Evolutionary conservation across 2,888 invertebrate genomes (phyloP), one percentile per base, ranked within the genome.

Genomic region (Synergus laeviventris): DNA sequence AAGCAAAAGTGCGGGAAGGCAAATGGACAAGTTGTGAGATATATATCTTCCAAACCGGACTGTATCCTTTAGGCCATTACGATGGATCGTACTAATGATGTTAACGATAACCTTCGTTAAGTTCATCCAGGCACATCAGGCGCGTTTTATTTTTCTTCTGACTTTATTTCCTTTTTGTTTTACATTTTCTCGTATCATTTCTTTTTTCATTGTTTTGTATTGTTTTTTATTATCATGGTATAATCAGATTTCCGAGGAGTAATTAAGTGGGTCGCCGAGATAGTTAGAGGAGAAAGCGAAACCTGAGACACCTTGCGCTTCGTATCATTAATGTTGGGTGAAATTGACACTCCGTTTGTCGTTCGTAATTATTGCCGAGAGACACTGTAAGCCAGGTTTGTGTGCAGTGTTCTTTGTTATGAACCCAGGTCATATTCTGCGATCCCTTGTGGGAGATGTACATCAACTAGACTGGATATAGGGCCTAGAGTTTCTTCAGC

Each of bases 301-400:
- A 81, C 75, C 73, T 66, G 64, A 81, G 77, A 76, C 75, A 60
- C 74, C 76, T 66, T 38, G 77, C 60, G 79, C 70, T 76, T 79
- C 79, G 73, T 66, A 70, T 70, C 70, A 70, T 49, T 70, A 39
- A 39, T 42, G 54, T 73, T 62, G 77, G 76, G 61, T 59, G 80
- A 81, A 83, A 84, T 83, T 81, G 84, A 84, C 83, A 79, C 78
- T 79, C 77, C 77, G 79, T 80, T 81, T 81, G 39, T 54, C 74
- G 73, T 59, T 36, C 77, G 78, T 79, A 77, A 82, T 85, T 81
- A 79, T 81, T 78, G 77, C 81, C 79, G 38, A 38, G 18, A 36
- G 62, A 38, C 38, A 18, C 24, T 5, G 36, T 70, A 70, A 70
- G n/a, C 31, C n/a, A 36, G n/a, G 31, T n/a, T 54, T 70, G 16